Percentiles rank a stretch among this genome's conserved stretches.
phyloP scores from a whole-genome alignment of 2,797 vertebrate species.

The Molossus alvarezi region DNA sequence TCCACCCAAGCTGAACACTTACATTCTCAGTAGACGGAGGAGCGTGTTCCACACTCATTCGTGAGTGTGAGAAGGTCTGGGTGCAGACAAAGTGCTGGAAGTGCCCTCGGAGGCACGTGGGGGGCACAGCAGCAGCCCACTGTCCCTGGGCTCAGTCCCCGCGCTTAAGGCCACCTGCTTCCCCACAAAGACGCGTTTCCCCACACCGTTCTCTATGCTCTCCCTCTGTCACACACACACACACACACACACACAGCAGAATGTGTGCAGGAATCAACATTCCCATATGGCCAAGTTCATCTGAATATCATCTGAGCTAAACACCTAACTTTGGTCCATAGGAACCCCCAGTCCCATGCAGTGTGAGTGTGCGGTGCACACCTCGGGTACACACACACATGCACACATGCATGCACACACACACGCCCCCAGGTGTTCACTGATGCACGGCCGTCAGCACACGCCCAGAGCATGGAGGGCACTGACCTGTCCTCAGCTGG shows the following conservation, averaged over 20 bases:
- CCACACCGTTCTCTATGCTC: not conserved
- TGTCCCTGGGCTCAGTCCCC: not conserved
- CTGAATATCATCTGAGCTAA: not conserved
- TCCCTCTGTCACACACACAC: not conserved
- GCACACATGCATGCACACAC: rapidly evolving
- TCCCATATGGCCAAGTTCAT: not conserved
- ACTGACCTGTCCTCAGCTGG: no score
- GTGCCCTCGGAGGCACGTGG: not conserved
- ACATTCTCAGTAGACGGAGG: slow-evolving; percentile 73
- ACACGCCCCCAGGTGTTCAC: rapidly evolving
- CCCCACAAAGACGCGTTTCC: not conserved
- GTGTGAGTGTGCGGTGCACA: rapidly evolving
- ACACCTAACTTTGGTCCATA: not conserved
- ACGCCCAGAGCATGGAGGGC: rapidly evolving
- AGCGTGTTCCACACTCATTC: slow-evolving; percentile 23
- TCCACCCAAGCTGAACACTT: slow-evolving; percentile 35
- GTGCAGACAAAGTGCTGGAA: not conserved
- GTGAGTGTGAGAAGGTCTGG: slow-evolving; percentile 25
- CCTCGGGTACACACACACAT: rapidly evolving
- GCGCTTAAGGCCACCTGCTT: slow-evolving; percentile 34
- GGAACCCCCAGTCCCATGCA: not conserved
- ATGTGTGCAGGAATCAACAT: not conserved
- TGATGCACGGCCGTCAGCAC: rapidly evolving
- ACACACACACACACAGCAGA: not conserved
- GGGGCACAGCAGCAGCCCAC: slow-evolving; percentile 17